These are phyloP conservation scores for Andrena bicolor DNA, from an alignment of 2,888 invertebrate species.

Conservation along the genomic window DNA sequence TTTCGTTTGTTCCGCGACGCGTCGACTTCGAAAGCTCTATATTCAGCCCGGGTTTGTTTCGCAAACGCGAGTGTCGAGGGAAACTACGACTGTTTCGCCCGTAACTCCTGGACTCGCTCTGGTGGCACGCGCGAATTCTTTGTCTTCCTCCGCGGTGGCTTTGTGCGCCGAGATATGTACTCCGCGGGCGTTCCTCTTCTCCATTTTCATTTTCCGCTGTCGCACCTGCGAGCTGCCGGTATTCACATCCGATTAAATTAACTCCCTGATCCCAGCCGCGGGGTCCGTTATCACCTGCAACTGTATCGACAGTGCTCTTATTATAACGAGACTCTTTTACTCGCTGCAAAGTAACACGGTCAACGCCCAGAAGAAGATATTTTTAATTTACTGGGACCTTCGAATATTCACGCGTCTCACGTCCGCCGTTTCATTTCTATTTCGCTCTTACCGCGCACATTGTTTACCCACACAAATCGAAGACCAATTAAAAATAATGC, in stretches of 20 bases:
- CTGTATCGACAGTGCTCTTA: too few relatives aligned
- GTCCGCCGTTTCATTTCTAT: too few relatives aligned
- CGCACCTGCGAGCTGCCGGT: not conserved
- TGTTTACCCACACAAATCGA: conserved; percentile 26
- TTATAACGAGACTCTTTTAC: not conserved
- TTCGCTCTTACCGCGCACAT: too few relatives aligned
- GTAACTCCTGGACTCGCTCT: conserved; percentile 24
- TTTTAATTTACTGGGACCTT: not conserved
- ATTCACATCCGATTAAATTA: not conserved
- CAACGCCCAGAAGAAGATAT: not conserved
- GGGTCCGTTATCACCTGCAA: too few relatives aligned
- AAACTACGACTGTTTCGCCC: conserved; percentile 39
- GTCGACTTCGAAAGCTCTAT: not conserved
- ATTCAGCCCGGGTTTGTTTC: conserved; percentile 19
- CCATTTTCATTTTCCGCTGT: not conserved
- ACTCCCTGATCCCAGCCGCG: not conserved
- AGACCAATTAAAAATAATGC: conserved; percentile 17
- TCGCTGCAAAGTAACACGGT: not conserved
- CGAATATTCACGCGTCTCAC: too few relatives aligned
- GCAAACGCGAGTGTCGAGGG: conserved; percentile 2
- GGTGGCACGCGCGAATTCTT: conserved; percentile 34
- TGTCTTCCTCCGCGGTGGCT: conserved; percentile 41
- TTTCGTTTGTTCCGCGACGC: not conserved
- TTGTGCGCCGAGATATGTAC: not conserved
- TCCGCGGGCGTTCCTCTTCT: not conserved